phyloP scores from a whole-genome alignment of 2,113 vertebrate species.

The Leptobrachium ailaonicum region DNA sequence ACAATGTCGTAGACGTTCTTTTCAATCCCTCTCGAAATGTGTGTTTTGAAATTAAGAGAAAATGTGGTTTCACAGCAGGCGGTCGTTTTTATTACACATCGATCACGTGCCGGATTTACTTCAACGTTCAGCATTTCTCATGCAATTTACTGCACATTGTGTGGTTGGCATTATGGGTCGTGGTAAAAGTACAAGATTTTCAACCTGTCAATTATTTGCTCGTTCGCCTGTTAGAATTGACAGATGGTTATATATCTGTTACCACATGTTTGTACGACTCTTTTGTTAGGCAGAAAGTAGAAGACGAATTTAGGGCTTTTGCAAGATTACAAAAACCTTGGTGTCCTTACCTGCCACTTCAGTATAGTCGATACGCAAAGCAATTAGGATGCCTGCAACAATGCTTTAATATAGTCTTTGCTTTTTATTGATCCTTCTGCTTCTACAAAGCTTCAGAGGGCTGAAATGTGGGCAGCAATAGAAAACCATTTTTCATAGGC shows the following conservation, averaged over 20 bases:
- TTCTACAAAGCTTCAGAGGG: not conserved
- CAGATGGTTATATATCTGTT: no score
- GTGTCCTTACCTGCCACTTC: constrained; percentile 30
- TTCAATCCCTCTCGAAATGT: not conserved
- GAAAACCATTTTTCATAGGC: not conserved
- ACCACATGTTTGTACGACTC: no score
- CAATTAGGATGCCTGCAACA: not conserved
- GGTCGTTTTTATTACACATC: not conserved
- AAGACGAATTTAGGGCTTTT: no score
- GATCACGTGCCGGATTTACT: not conserved
- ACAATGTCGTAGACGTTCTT: not conserved
- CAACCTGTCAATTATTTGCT: no score
- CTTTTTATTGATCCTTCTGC: constrained; percentile 32
- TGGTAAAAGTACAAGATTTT: no score
- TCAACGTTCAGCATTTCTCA: not conserved
- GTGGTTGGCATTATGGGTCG: no score
- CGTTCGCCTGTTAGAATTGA: no score
- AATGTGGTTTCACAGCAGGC: not conserved
- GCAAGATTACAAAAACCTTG: not conserved
- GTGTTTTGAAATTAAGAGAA: not conserved
- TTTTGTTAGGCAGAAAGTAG: no score
- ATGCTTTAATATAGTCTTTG: constrained; percentile 13
- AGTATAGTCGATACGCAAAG: constrained; percentile 4
- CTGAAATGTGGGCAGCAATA: not conserved
- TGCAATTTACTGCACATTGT: not conserved